Evolutionary conservation across 2,888 invertebrate genomes (phyloP).

Genomic region (Acrocera orbiculus): DNA sequence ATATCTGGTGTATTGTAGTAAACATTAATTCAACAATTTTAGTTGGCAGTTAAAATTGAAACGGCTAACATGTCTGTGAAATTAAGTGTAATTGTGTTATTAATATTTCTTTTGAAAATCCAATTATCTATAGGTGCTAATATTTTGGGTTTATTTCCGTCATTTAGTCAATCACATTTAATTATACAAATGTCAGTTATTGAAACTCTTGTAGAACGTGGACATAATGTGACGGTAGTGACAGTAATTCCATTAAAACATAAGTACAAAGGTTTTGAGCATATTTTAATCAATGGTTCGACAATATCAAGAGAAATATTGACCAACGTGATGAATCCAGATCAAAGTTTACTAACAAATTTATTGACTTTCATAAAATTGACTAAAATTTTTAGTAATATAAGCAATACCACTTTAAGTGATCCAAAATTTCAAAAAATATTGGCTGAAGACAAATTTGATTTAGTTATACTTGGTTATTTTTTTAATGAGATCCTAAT

Average conservation of each 20-base stretch:
- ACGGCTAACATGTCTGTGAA: too few relatives aligned
- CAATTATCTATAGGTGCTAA: too few relatives aligned
- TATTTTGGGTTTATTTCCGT: constrained; percentile 25
- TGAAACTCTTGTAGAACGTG: constrained; percentile 21
- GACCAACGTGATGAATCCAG: not conserved
- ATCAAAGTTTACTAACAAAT: not conserved
- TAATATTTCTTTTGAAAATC: too few relatives aligned
- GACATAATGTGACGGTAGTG: constrained; percentile 26
- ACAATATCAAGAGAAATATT: not conserved
- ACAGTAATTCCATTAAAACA: constrained; percentile 16
- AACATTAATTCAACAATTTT: too few relatives aligned
- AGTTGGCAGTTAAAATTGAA: too few relatives aligned
- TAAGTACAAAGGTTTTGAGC: not conserved
- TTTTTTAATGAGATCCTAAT: constrained; percentile 22
- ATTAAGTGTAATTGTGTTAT: too few relatives aligned
- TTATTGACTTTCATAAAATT: too few relatives aligned
- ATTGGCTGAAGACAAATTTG: constrained; percentile 17
- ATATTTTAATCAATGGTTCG: not conserved
- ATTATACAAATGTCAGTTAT: constrained; percentile 24
- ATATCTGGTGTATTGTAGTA: too few relatives aligned
- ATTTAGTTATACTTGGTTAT: constrained; percentile 22
- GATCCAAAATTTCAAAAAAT: constrained; percentile 15
- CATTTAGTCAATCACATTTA: constrained; percentile 24
- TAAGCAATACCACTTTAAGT: too few relatives aligned
- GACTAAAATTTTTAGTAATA: too few relatives aligned